Evolutionary conservation across 2,888 invertebrate genomes (phyloP).

Genomic region (Sialis fuliginosa): DNA sequence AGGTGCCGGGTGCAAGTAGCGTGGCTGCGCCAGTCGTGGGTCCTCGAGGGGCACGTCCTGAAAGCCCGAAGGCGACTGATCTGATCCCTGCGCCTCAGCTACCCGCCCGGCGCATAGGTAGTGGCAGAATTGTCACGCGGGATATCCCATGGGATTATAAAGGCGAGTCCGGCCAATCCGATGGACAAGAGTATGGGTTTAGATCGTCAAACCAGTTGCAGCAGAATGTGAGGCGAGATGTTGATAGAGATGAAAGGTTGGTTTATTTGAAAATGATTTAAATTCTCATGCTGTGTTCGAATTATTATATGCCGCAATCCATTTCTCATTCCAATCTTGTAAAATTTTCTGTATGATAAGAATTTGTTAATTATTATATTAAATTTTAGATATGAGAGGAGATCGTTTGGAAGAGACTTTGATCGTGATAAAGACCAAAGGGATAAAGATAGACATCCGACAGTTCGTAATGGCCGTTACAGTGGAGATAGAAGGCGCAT

Average conservation of each 20-base stretch:
- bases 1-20: conserved; percentile 20
- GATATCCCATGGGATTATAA: conserved; percentile 31
- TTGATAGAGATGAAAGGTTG: conserved; percentile 15
- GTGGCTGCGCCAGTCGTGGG: conserved; percentile 11
- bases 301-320: too few species aligned
- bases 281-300: conserved; percentile 10
- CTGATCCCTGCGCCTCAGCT: conserved; percentile 1
- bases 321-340: too few species aligned
- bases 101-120: conserved; percentile 49
- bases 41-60: conserved; percentile 17
- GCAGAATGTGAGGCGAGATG: conserved; percentile 13
- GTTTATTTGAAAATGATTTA: conserved; percentile 7
- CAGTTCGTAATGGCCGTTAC: conserved; percentile 30
- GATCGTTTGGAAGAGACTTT: conserved; percentile 40
- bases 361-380: neutral
- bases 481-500: conserved; percentile 35
- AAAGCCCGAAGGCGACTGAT: conserved; percentile 12
- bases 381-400: conserved; percentile 26
- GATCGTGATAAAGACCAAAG: conserved; percentile 19
- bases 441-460: conserved; percentile 19
- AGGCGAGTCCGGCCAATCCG: conserved; percentile 19
- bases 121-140: conserved; percentile 62
- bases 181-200: conserved; percentile 21
- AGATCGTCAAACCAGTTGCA: conserved; percentile 14
- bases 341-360: too few species aligned